Base-by-base conservation (phyloP, 2,113 vertebrate genomes). In the Etia nguti region DNA sequence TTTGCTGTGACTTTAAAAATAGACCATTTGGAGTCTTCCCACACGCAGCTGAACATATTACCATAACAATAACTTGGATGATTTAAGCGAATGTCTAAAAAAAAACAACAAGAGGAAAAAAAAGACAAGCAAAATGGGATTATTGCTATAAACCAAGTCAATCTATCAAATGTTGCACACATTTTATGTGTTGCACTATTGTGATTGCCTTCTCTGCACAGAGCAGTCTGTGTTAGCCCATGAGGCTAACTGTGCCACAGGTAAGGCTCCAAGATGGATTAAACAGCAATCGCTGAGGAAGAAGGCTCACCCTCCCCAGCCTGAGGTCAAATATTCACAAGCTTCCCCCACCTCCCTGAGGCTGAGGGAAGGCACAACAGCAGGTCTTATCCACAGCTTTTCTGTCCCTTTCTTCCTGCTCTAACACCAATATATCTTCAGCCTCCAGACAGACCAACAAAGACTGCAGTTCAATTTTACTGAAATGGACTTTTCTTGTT, bases 241-340 rank as follows among this genome's bases (percentile, higher is more conserved):
- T 22, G 8, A 89, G 87, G 91, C 84, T 79, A 85, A 83, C 80
- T 26, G 6, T 85, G 88, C 82, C 15, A 22, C 79, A 85, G 87
- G 86, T 92, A 84, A n/a, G 3, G 26, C 79, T 91, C 46, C 31
- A 52, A 92, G 81, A 94, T 93, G 93, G 94, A 95, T 94, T 94
- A 94, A 95, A 92, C 85, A 22, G 85, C 92, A 94, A 93, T 94
- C 81, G 41, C 90, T 86, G 86, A 92, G 89, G 88, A 92, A 93
- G 90, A 90, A 83, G 10, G 77, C 86, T 91, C 60, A 20, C 43
- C 70, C 70, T 77, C 70, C 36, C 1, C 2, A 50, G 62, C 93
- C 85, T 20, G 26, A 81, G 85, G 92, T 90, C 90, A 87, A 87
- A 81, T 85, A 89, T 93, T 92, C 84, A 89, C 62, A 82, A 82